Percentiles rank a stretch among this genome's conserved stretches.
Conservation (phyloP, 2,888 invertebrate genomes). For the Alitta virens region DNA sequence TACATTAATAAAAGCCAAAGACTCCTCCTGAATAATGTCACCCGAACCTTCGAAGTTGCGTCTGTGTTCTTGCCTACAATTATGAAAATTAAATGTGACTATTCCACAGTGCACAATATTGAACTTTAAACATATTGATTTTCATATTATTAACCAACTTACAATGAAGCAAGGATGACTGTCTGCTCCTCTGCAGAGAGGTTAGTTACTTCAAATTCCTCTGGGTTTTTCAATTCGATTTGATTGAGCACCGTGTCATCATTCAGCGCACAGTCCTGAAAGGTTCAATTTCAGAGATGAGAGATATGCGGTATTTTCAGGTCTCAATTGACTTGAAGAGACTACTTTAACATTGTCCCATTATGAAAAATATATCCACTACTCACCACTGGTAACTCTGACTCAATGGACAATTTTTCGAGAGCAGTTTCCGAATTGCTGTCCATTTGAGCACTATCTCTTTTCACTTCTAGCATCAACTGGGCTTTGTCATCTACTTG, state of each 20-base stretch:
- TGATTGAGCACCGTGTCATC: conserved; percentile 85
- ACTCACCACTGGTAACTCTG: neutral
- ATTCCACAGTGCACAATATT: neutral
- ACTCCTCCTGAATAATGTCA: conserved; percentile 77
- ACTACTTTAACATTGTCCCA: no score
- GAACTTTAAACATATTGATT: neutral
- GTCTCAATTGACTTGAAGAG: no score
- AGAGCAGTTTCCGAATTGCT: neutral
- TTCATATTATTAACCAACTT: neutral
- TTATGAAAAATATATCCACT: no score
- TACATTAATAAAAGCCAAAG: conserved; percentile 70
- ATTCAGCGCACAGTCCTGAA: conserved; percentile 68
- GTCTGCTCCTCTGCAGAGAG: conserved; percentile 69
- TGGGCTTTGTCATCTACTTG: conserved; percentile 83
- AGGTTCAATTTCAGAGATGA: neutral
- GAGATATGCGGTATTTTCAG: no score
- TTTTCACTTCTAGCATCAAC: conserved; percentile 68
- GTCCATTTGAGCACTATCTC: neutral
- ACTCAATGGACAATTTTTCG: neutral
- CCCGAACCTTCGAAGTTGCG: conserved; percentile 73
- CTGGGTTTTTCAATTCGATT: conserved; percentile 69
- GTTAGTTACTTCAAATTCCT: conserved; percentile 38
- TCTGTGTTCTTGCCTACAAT: conserved; percentile 67
- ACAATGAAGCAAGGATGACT: conserved; percentile 9
- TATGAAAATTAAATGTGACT: neutral